phyloP scores from a whole-genome alignment of 1,140 invertebrate species.

The Trachymyrmex septentrionalis region DNA sequence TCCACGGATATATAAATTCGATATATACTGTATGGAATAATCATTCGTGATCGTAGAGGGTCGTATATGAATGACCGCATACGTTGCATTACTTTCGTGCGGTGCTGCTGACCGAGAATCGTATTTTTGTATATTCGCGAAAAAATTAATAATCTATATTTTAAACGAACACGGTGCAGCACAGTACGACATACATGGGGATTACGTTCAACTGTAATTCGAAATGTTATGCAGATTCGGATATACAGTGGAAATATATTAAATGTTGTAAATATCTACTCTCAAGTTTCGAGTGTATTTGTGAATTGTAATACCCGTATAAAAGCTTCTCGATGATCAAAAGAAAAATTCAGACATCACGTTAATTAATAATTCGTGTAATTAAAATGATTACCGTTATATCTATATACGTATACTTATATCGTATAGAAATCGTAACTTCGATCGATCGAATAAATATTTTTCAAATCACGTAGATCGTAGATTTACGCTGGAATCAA shows the following conservation, averaged over 20 bases:
- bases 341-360: slow-evolving; percentile 38
- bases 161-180: slow-evolving; percentile 65
- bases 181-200: slow-evolving; percentile 23
- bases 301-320: slow-evolving; percentile 36
- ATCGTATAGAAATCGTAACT: slow-evolving; percentile 32
- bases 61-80: neutral
- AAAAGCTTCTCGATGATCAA: slow-evolving; percentile 58
- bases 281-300: slow-evolving; percentile 6
- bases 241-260: neutral
- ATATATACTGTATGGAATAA: slow-evolving; percentile 52
- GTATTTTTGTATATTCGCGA: slow-evolving; percentile 72
- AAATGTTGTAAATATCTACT: neutral
- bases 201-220: slow-evolving; percentile 18
- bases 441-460: slow-evolving; percentile 51
- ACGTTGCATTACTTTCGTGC: slow-evolving; percentile 54
- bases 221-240: slow-evolving; percentile 4
- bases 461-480: slow-evolving; percentile 49
- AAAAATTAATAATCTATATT: slow-evolving; percentile 73
- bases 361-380: slow-evolving; percentile 43
- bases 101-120: slow-evolving; percentile 67
- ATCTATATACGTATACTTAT: slow-evolving; percentile 36
- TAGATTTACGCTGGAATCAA: slow-evolving; percentile 37
- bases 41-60: slow-evolving; percentile 24
- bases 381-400: slow-evolving; percentile 47
- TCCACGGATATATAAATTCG: slow-evolving; percentile 1